Base-by-base conservation (phyloP, 2,888 invertebrate genomes). In the Mycalesis mineus region DNA sequence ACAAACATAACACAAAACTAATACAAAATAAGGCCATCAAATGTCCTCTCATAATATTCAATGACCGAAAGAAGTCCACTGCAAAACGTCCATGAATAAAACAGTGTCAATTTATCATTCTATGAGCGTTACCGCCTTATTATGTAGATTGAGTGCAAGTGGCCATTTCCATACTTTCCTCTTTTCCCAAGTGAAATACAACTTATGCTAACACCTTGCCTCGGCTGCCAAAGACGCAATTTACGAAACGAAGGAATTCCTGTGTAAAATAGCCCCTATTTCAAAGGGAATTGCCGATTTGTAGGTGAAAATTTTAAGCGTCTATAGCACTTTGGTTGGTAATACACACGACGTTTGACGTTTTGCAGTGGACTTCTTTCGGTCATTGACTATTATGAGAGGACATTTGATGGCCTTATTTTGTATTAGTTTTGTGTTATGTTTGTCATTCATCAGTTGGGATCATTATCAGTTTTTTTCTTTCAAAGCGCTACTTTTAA, bases 71-170 rank as follows among this genome's bases (percentile, higher is more conserved):
- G 54, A 36, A 41, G 60, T 60, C 55, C 55, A 15, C 17, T 42
- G 55, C 55, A 58, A 64, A 64, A 62, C 52, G 50, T 58, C 62
- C 58, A 71, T 71, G 70, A 70, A 71, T 71, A 70, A 69, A 68
- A 68, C 67, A 67, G 60, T 49, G 49, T 54, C 63, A 64, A 66
- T 69, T 68, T 68, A 69, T 71, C 68, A 70, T 68, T 66, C 65
- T 42, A 59, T 63, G 59, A 63, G 62, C 62, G 65, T 69, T 68
- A 69, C 65, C 64, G 66, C 63, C 68, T 68, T 68, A 70, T 71
- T 69, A 71, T 70, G 71, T 68, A 69, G 64, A 71, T 71, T 68
- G 65, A 67, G 71, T 67, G 68, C 68, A 70, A 67, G 69, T 63
- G 63, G 67, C 63, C 57, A 66, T 66, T 65, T 68, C 63, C 66